phyloP scores from a whole-genome alignment of 2,797 vertebrate genomes.

The Microtus agrestis region DNA sequence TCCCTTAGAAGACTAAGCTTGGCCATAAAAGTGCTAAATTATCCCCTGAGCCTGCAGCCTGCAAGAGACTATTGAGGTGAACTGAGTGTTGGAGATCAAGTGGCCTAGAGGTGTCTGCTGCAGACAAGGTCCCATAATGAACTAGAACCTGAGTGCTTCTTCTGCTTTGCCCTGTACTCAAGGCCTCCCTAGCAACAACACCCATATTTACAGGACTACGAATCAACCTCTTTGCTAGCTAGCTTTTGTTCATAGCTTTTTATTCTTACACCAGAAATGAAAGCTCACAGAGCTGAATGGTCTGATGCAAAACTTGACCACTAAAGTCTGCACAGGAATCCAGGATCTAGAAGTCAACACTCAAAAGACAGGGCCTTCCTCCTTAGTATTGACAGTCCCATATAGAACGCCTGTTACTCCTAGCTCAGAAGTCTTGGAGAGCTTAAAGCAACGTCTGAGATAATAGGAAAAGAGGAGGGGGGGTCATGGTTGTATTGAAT shows the following conservation, averaged over 20 bases:
- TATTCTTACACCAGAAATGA: not conserved
- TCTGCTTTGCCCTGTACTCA: not conserved
- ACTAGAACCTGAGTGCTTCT: not conserved
- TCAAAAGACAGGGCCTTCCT: not conserved
- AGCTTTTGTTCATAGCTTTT: constrained; percentile 19
- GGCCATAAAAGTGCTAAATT: not conserved
- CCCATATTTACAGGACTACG: not conserved
- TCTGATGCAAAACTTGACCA: not conserved
- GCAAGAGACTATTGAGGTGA: not conserved
- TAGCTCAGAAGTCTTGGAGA: constrained; percentile 40
- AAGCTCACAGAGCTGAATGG: not conserved
- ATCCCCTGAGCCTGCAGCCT: not conserved
- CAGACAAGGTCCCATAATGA: not conserved
- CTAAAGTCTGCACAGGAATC: not conserved
- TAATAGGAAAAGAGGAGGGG: not conserved
- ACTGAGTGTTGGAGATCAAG: constrained; percentile 7
- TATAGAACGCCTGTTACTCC: not conserved
- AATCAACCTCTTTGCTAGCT: not conserved
- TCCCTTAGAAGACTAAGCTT: not conserved
- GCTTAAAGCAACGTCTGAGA: not conserved
- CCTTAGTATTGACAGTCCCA: not conserved
- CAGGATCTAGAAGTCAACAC: not conserved
- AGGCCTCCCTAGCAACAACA: not conserved
- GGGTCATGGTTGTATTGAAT: not conserved
- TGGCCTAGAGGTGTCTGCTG: not conserved